phyloP scores from a whole-genome alignment of 2,888 invertebrate species.

The Phragmatobia fuliginosa region DNA sequence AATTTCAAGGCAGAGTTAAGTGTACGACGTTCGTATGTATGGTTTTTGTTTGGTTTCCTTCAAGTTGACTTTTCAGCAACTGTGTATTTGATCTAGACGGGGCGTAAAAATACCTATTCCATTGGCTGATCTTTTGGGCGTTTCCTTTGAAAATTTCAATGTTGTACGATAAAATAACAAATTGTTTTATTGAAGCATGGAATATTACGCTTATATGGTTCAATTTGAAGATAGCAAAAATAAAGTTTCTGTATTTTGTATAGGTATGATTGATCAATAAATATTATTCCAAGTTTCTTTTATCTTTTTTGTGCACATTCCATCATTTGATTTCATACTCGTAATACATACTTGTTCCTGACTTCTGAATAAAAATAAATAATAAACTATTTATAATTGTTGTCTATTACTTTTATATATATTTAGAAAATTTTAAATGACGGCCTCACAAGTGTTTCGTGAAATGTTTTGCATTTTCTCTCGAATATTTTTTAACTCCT shows the following conservation, averaged over 20 bases:
- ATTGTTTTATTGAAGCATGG: background rate
- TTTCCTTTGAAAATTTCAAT: background rate
- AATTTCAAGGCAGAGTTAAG: conserved; percentile 1
- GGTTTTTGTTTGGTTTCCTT: background rate
- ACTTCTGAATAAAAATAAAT: too few relatives aligned
- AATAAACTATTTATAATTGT: too few relatives aligned
- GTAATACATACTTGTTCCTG: too few relatives aligned
- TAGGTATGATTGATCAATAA: background rate
- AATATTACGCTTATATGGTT: background rate
- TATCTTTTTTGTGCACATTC: too few relatives aligned
- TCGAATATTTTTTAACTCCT: too few relatives aligned
- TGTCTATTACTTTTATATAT: too few relatives aligned
- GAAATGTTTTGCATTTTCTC: too few relatives aligned
- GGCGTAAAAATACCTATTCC: background rate
- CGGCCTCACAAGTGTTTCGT: too few relatives aligned
- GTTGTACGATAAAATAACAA: background rate
- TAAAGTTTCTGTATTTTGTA: background rate
- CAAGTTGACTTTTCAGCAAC: background rate
- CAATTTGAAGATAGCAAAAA: background rate
- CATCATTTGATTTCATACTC: background rate
- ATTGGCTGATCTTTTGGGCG: background rate
- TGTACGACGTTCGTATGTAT: background rate
- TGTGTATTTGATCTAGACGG: background rate
- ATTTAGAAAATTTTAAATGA: too few relatives aligned
- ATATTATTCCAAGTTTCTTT: background rate